A percentile compares a stretch with the other conserved stretches of the same genome.
These are phyloP conservation scores for Xiphorhynchus elegans DNA, from an alignment of 2,113 vertebrate genomes.

Conservation along the genomic window DNA sequence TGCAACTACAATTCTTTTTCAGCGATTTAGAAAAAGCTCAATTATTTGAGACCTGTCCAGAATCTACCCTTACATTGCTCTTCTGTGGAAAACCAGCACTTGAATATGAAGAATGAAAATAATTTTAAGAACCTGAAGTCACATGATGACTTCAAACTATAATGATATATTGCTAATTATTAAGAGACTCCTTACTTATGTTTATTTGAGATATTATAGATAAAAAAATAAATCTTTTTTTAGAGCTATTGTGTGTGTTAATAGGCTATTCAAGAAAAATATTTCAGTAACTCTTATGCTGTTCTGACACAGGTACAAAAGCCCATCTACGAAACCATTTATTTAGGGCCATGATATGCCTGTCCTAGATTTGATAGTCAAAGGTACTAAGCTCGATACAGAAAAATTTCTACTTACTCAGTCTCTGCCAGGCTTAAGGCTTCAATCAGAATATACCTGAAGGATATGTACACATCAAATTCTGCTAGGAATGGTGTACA, in stretches of 20 bases:
- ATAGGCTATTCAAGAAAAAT: background rate
- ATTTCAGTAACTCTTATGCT: background rate
- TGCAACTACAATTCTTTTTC: background rate
- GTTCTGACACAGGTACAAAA: background rate
- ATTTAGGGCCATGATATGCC: background rate
- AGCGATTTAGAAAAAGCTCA: background rate
- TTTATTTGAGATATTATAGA: background rate
- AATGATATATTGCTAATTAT: background rate
- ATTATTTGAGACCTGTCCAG: background rate
- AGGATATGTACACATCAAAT: rapidly evolving
- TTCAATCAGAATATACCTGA: background rate
- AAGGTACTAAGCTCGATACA: background rate
- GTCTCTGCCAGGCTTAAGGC: background rate
- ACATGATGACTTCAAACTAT: background rate
- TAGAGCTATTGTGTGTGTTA: background rate
- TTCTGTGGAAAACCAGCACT: background rate
- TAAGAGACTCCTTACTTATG: background rate
- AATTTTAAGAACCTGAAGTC: background rate
- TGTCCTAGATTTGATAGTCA: background rate
- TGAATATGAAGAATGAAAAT: background rate
- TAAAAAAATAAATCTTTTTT: background rate
- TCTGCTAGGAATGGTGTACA: background rate
- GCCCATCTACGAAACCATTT: background rate
- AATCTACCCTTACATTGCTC: background rate
- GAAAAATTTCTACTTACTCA: background rate